phyloP scores from a whole-genome alignment of 1,140 invertebrate species.

The Trypoxylus dichotomus region DNA sequence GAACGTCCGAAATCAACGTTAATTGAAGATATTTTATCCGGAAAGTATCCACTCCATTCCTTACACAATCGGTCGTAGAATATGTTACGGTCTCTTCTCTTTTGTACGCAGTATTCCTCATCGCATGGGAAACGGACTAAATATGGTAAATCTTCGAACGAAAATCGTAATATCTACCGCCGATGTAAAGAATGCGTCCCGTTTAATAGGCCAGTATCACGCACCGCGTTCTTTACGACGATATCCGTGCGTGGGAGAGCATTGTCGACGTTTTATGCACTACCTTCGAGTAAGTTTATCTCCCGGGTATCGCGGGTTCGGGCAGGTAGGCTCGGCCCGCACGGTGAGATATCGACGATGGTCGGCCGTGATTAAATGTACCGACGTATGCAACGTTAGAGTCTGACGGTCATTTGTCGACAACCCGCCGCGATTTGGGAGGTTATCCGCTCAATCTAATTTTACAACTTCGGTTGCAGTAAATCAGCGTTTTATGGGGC shows the following conservation, averaged over 20 bases:
- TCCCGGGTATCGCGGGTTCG: background rate
- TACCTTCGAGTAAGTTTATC: background rate
- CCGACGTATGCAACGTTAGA: background rate
- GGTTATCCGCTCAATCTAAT: conserved; percentile 25
- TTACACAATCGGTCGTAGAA: conserved; percentile 13
- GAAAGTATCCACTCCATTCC: background rate
- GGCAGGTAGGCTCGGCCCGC: background rate
- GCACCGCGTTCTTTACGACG: conserved; percentile 9
- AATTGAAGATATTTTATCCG: conserved; percentile 1
- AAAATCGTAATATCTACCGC: conserved; percentile 5
- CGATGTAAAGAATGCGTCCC: conserved; percentile 8
- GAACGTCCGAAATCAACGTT: background rate
- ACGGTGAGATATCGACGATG: conserved; percentile 12
- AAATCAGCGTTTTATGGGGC: conserved; percentile 8
- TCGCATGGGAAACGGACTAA: background rate
- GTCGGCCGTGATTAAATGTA: background rate
- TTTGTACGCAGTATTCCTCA: background rate
- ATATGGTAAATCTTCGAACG: conserved; percentile 9
- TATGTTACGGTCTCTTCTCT: background rate
- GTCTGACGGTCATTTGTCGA: conserved; percentile 13
- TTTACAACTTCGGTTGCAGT: background rate
- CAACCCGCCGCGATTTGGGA: conserved; percentile 8
- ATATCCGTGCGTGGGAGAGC: background rate
- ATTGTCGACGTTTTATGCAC: background rate
- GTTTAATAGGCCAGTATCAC: conserved; percentile 4